Evolutionary conservation across 2,888 invertebrate species (phyloP).

Genomic region (Ramazzottius varieornatus): DNA sequence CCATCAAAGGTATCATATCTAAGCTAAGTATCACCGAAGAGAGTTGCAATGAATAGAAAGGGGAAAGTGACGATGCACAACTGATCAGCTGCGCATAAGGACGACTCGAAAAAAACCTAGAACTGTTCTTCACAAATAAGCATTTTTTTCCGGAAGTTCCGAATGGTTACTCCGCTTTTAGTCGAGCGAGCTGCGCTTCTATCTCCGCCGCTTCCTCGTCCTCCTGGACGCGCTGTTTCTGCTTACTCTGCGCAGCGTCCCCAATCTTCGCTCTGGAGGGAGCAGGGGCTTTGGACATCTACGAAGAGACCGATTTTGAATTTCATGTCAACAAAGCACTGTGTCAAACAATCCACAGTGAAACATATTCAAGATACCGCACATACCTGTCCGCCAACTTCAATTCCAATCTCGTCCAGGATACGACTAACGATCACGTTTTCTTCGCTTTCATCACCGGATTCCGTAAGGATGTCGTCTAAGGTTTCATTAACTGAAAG

Average conservation of each 20-base stretch:
- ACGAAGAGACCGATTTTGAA: slow-evolving; percentile 9
- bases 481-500: slow-evolving; percentile 55
- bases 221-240: slow-evolving; percentile 7
- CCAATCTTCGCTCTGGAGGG: slow-evolving; percentile 20
- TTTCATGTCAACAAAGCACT: neutral
- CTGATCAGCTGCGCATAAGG: no score
- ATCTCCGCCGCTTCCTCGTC: slow-evolving; percentile 20
- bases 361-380: no score
- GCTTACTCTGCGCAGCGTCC: slow-evolving; percentile 16
- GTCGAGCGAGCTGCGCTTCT: slow-evolving; percentile 22
- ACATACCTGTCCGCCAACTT: slow-evolving; percentile 56
- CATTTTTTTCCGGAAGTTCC: no score
- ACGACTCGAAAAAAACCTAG: no score
- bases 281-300: slow-evolving; percentile 23
- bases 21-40: no score
- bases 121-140: no score
- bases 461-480: slow-evolving; percentile 61
- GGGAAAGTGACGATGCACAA: no score
- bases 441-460: slow-evolving; percentile 65
- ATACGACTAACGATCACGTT: slow-evolving; percentile 65
- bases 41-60: no score
- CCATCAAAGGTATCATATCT: no score
- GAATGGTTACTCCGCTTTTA: slow-evolving; percentile 9
- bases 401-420: slow-evolving; percentile 85
- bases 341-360: slow-evolving; percentile 5